Evolutionary conservation across 1,140 invertebrate species (phyloP).

Genomic region (Pygmarrhopalites habei): DNA sequence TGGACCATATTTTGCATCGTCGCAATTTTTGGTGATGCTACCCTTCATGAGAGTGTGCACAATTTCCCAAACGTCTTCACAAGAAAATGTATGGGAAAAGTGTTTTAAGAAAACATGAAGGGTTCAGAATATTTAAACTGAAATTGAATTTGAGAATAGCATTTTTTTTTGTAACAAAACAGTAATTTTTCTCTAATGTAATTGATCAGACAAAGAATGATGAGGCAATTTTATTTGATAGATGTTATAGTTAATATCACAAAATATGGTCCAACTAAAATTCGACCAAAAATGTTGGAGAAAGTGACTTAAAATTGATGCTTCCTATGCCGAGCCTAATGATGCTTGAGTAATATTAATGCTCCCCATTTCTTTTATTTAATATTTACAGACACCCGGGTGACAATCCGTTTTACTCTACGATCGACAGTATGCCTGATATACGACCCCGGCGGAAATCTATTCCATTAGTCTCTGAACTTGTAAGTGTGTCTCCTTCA

Average conservation of each 20-base stretch:
- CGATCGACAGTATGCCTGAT: constrained; percentile 99
- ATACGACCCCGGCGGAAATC: constrained; percentile 92
- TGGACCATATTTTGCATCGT: too few species aligned
- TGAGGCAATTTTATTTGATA: background rate
- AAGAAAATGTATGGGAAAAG: too few species aligned
- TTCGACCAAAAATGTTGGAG: background rate
- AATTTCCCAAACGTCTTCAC: background rate
- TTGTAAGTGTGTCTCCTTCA: constrained; percentile 73
- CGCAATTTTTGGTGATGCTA: background rate
- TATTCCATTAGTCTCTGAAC: constrained; percentile 94
- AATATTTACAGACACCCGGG: constrained; percentile 64
- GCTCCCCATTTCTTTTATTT: constrained; percentile 4
- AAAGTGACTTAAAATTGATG: background rate
- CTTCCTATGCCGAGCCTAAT: background rate
- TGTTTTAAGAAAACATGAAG: too few species aligned
- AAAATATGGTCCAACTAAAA: background rate
- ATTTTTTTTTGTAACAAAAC: too few species aligned
- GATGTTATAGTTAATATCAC: background rate
- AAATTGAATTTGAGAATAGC: too few species aligned
- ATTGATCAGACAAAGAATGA: background rate
- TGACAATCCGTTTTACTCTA: constrained; percentile 98
- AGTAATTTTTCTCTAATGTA: too few species aligned
- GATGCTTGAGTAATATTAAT: background rate
- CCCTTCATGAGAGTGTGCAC: background rate
- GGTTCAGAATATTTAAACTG: too few species aligned